These are phyloP conservation scores for Microtus oregoni DNA, from an alignment of 2,113 vertebrate species.

Conservation along the genomic window DNA sequence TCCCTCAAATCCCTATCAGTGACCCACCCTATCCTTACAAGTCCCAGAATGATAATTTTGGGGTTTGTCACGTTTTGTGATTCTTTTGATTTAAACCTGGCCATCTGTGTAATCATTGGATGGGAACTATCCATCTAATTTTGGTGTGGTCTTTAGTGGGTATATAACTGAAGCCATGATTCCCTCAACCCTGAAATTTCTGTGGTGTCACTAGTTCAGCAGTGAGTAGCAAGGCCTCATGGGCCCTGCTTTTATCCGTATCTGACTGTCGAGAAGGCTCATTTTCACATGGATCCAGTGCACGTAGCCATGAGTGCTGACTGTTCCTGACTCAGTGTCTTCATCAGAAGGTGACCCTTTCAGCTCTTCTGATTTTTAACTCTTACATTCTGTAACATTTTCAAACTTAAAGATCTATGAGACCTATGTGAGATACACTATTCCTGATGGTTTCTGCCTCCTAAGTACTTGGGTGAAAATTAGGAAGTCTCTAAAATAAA, in stretches of 20 bases:
- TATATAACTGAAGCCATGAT: no score
- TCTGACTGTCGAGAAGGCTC: not conserved
- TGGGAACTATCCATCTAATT: not conserved
- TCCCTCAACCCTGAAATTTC: not conserved
- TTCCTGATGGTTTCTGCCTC: not conserved
- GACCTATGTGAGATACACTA: not conserved
- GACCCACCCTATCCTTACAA: not conserved
- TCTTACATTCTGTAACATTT: not conserved
- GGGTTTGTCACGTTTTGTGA: not conserved
- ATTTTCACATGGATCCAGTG: not conserved
- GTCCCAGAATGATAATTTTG: not conserved
- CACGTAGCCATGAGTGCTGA: not conserved
- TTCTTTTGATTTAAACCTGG: not conserved
- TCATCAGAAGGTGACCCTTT: not conserved
- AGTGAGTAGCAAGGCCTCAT: not conserved
- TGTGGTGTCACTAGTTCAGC: not conserved
- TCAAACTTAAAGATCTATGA: not conserved
- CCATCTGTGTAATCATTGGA: not conserved
- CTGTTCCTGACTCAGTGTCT: not conserved
- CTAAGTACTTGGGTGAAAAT: not conserved
- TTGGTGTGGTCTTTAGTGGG: no score
- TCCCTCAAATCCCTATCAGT: not conserved
- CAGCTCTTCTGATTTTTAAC: no score
- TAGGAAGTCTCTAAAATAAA: not conserved
- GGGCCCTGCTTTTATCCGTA: not conserved